Base-by-base conservation (phyloP, 2,888 invertebrate genomes). In the Ichneumoninae sp. region DNA sequence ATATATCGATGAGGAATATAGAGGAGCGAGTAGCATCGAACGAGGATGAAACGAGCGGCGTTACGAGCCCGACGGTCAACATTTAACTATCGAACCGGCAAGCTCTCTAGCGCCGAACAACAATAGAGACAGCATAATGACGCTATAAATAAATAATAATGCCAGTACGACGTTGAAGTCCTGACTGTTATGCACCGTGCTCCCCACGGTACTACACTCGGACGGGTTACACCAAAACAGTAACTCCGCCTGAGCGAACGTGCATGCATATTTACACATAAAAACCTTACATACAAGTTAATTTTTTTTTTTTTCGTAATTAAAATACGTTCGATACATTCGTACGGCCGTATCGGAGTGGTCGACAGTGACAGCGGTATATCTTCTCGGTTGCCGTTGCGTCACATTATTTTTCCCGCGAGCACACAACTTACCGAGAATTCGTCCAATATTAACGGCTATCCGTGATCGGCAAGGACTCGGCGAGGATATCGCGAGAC, bases 81-180 rank as follows among this genome's bases (percentile, higher is more conserved):
- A 52, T 60, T 72, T 71, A 47, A 65, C 47, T 26, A 54, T 52
- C 62, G 26, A 44, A 44, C 69, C 60, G 26, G n/a, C 30, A 50
- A 50, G 65, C 33, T 74, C 72, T 80, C 52, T 44, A 30, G 72
- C 62, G 66, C 52, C 33, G n/a, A 70, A 74, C 87, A 87, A 91
- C 90, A 91, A 91, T 89, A 86, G 90, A 89, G 90, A 91, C 90
- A 91, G 90, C 89, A 90, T 92, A 92, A 92, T 91, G 91, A 91
- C 89, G 90, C 91, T 89, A 91, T 92, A 91, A 91, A 92, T 91
- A 92, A 92, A 91, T 90, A 91, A 91, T 91, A 90, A 91, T 91
- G 89, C 88, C 88, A 88, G 86, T 86, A 86, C 90, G 57, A 72
- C 78, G 78, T 62, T 68, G 62, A 36, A 36, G 33, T 30, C 16